phyloP scores from a whole-genome alignment of 2,797 vertebrate species.

The Pagetopsis macropterus region DNA sequence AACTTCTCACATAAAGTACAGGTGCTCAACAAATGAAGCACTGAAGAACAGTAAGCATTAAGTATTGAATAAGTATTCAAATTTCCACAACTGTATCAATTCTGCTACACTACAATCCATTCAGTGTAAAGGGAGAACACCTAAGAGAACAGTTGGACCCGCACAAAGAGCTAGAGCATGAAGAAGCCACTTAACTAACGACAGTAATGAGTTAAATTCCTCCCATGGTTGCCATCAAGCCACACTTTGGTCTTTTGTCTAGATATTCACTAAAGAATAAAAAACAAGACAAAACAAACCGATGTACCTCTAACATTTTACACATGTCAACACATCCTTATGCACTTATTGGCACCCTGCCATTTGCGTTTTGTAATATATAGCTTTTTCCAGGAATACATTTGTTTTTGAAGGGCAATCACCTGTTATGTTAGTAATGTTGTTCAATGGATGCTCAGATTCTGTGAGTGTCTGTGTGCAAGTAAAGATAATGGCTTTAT shows the following conservation, averaged over 20 bases:
- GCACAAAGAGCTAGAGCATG: conserved; percentile 21
- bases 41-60: neutral
- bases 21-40: neutral
- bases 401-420: conserved; percentile 44
- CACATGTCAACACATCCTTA: neutral
- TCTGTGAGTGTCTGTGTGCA: conserved; percentile 23
- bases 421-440: conserved; percentile 15
- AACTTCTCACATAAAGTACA: neutral
- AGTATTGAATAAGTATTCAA: conserved; percentile 6
- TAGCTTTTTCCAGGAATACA: conserved; percentile 20
- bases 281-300: neutral
- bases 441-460: conserved; percentile 32
- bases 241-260: conserved; percentile 31
- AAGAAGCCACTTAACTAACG: conserved; percentile 33
- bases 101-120: conserved; percentile 8
- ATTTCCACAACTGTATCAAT: neutral
- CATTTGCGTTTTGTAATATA: conserved; percentile 13
- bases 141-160: conserved; percentile 27
- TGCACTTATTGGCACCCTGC: conserved; percentile 10
- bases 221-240: conserved; percentile 31
- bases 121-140: conserved; percentile 16
- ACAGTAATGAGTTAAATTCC: conserved; percentile 41
- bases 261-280: conserved; percentile 11
- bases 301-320: neutral
- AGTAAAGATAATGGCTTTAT: conserved; percentile 59